Base-by-base conservation (phyloP, 2,797 vertebrate genomes). In the Ispidina picta region DNA sequence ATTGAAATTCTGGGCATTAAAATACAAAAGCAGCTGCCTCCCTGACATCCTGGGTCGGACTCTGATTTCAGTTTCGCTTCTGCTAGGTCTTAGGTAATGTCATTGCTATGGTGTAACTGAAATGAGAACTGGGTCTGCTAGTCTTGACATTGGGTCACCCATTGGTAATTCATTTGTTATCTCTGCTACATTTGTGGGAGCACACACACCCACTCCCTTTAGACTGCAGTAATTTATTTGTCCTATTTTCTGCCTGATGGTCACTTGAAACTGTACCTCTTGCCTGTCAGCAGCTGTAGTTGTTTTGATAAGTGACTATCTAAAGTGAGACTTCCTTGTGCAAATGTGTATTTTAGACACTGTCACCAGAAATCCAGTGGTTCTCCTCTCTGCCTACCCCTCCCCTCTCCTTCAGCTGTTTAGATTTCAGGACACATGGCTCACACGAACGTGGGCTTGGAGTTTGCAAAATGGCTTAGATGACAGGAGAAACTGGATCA, bases 401-500 rank as follows among this genome's bases (percentile, higher is more conserved):
- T 89, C 75, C 72, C 5, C 0, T 71, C 46, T 39, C 48, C 89
- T 75, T 95, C 94, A 96, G 93, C 93, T 94, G 95, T 94, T 93
- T 93, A 59, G 74, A 31, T 93, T 87, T 91, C 75, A 64, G 91
- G 89, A 90, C 95, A 96, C 75, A 80, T 93, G 95, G 89, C 88
- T 86, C 74, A 85, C 58, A 86, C 17, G 83, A 92, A 62, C 8
- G 92, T 96, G 65, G 92, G 92, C 83, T 44, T 55, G 51, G 88
- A 78, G 88, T 90, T 78, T 78, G 91, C 90, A 91, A 77, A 85
- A 78, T 43, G 91, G 90, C 86, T 93, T 96, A 75, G 89, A 86
- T 96, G 91, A 91, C 92, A 78, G 86, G 86, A 91, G 92, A 94
- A 96, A 96, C 87, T 2, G 78, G 92, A 94, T 96, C 94, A 72